Base-by-base conservation (phyloP, 2,113 vertebrate species). In the Spea bombifrons region DNA sequence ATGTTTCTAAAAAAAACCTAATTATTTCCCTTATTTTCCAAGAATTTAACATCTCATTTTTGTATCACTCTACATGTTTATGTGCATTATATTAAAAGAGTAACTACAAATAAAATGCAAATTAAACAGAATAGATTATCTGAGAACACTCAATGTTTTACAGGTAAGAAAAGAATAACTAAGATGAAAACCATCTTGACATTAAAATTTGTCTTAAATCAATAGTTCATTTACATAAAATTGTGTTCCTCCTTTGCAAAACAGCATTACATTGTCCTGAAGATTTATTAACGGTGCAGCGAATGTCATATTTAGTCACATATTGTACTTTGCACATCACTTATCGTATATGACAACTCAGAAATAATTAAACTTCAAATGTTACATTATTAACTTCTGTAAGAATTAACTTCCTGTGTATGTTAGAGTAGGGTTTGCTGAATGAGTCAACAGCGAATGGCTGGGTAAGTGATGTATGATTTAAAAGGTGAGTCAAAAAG, bases 141-240 rank as follows among this genome's bases (percentile, higher is more conserved):
- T 10, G 16, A 0, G 67, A 8, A 55, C 12, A 4, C 4, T 46
- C 50, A 67, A 7, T 45, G 13, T 48, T 57, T 53, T 76, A 67
- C 52, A 67, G 64, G 43, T 47, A 75, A 53, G 49, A 9, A 55
- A 66, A 45, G 66, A 48, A 17, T 12, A 64, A 66, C 45, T 12
- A 9, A 44, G 17, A 66, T 45, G 13, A 76, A 67, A 76, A 68
- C 1, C 4, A 68, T 15, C 9, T 68, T 69, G 65, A 13, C 65
- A 76, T 76, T 76, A 76, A 76, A 4, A 76, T 59, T 47, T 76
- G 48, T 69, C 15, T 48, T n/a, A 76, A 76, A 76, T 76, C 66
- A 76, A 69, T 76, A 57, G 57, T 47, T 59, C 5, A 59, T 57
- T 43, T 67, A 10, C 48, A 67, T 67, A 75, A 67, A 76, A 44